Evolutionary conservation across 2,797 vertebrate genomes (phyloP).

Genomic region (Sarcophilus harrisii): DNA sequence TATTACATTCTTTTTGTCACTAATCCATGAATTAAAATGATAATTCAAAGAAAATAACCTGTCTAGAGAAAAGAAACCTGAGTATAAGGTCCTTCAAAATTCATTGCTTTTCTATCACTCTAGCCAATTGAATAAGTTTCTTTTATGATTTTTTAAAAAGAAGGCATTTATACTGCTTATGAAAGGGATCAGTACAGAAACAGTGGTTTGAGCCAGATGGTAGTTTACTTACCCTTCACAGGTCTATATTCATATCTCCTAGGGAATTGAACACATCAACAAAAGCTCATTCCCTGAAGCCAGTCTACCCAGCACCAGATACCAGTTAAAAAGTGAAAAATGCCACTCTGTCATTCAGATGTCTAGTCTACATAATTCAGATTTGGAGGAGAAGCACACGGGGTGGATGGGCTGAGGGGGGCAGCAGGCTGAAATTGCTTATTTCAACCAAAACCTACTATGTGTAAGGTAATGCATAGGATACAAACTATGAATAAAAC

Average conservation of each 20-base stretch:
- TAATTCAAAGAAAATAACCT: constrained; percentile 77
- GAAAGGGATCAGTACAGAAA: constrained; percentile 43
- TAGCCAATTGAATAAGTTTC: constrained; percentile 41
- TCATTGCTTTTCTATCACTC: constrained; percentile 53
- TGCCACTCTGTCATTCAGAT: constrained; percentile 51
- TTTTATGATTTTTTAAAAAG: constrained; percentile 49
- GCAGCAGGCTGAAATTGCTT: neutral
- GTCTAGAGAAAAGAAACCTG: constrained; percentile 66
- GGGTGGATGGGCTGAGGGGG: no score
- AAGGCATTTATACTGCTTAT: constrained; percentile 42
- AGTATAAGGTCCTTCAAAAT: constrained; percentile 68
- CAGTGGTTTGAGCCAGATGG: constrained; percentile 52
- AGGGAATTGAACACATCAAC: constrained; percentile 48
- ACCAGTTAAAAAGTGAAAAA: constrained; percentile 20
- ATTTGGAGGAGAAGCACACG: constrained; percentile 49
- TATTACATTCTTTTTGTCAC: constrained; percentile 74
- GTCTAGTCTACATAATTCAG: constrained; percentile 26
- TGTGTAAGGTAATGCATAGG: neutral
- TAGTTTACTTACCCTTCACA: constrained; percentile 48
- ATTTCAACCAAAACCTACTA: neutral
- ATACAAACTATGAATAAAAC: neutral
- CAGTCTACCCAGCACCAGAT: constrained; percentile 19
- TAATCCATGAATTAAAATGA: constrained; percentile 80
- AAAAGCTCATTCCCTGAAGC: constrained; percentile 44
- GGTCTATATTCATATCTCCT: constrained; percentile 28